Percentiles rank a stretch among this genome's conserved stretches.
These are phyloP conservation scores for Stichodactyla mertensii DNA, from an alignment of 64 coral and sea anemone species.

Conservation along the genomic window DNA sequence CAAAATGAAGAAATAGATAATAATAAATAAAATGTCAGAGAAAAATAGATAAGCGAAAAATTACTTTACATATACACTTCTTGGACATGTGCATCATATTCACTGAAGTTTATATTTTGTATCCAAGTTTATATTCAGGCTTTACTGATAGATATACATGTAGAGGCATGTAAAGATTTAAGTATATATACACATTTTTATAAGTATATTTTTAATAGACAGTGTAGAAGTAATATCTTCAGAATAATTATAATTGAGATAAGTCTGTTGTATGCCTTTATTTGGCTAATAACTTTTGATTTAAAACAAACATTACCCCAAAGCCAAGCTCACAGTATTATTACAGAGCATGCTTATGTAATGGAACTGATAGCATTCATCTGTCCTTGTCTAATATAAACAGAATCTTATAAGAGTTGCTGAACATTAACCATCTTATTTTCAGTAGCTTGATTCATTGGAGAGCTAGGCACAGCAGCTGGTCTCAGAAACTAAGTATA, in stretches of 20 bases:
- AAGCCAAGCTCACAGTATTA: neutral
- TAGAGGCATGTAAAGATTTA: neutral
- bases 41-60: neutral
- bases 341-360: neutral
- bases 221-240: neutral
- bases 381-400: neutral
- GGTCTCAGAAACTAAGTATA: neutral
- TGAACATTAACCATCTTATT: neutral
- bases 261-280: neutral
- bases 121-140: neutral
- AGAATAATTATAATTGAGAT: neutral
- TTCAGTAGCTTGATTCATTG: neutral
- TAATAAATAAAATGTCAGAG: neutral
- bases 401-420: neutral
- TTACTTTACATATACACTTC: neutral
- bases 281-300: constrained; percentile 5
- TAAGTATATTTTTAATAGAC: neutral
- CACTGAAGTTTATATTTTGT: neutral
- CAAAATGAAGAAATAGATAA: neutral
- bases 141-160: neutral
- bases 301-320: constrained; percentile 3
- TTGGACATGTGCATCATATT: neutral
- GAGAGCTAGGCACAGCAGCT: constrained; percentile 6
- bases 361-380: neutral
- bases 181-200: neutral